Evolutionary conservation across 2,113 vertebrate species (phyloP).

Genomic region (Oceanites oceanicus): DNA sequence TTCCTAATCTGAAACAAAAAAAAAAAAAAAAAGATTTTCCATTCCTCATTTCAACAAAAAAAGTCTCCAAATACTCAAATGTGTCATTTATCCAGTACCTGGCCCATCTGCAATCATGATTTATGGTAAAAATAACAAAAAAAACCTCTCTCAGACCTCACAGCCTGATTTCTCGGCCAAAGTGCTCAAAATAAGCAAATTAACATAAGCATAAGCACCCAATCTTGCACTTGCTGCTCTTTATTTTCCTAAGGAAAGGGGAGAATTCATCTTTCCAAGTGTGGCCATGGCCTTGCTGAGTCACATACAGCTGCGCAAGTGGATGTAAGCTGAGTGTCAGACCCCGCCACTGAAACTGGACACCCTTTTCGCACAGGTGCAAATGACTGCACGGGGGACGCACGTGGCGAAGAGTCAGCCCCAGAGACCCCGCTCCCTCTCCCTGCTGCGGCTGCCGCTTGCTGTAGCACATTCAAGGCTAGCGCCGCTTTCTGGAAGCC

Average conservation of each 20-base stretch:
- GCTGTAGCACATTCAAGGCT: background rate
- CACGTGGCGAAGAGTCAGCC: rapidly evolving
- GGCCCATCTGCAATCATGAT: background rate
- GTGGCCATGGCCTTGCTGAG: background rate
- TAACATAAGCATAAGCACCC: background rate
- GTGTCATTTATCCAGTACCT: background rate
- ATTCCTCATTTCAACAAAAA: background rate
- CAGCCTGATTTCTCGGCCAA: background rate
- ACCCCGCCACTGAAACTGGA: background rate
- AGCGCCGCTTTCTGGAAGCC: background rate
- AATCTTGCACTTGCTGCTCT: background rate
- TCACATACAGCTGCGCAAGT: background rate
- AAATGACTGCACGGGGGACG: background rate
- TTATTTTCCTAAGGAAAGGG: background rate
- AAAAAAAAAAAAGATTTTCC: background rate
- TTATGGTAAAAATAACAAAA: background rate
- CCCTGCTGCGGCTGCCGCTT: background rate
- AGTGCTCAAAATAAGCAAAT: background rate
- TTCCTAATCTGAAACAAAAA: background rate
- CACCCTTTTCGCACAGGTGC: background rate
- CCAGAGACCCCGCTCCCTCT: background rate
- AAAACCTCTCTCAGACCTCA: background rate
- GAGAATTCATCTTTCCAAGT: background rate
- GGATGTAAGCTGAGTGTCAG: background rate
- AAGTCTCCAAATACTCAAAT: background rate